These are phyloP conservation scores for Griposia aprilina DNA, from an alignment of 2,888 invertebrate species.

Conservation along the genomic window DNA sequence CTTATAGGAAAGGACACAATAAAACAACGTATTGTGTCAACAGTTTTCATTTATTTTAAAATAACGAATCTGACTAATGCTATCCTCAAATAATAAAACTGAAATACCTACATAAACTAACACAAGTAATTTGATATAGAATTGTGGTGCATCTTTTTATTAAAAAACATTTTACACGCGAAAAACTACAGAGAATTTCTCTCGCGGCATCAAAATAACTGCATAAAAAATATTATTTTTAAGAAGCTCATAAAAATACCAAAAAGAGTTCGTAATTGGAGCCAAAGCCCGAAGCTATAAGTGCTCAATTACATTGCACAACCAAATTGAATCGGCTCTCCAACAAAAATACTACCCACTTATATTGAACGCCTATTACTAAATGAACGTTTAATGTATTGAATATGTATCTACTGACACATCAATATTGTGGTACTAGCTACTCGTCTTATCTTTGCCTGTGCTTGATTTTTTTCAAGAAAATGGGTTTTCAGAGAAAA, in stretches of 20 bases:
- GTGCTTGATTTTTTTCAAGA: not conserved
- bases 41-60: not conserved
- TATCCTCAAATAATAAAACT: not conserved
- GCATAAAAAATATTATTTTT: conserved; percentile 34
- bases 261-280: conserved; percentile 45
- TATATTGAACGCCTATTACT: conserved; percentile 59
- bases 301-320: conserved; percentile 65
- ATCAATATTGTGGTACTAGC: conserved; percentile 25
- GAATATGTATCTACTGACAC: conserved; percentile 9
- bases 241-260: conserved; percentile 50
- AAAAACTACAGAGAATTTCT: not conserved
- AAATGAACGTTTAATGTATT: conserved; percentile 54
- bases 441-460: not conserved
- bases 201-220: conserved; percentile 12
- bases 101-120: not conserved
- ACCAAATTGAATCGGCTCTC: conserved; percentile 58
- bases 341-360: conserved; percentile 60
- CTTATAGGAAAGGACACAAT: not conserved
- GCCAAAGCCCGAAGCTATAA: conserved; percentile 35
- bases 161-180: not conserved
- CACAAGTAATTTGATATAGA: not conserved
- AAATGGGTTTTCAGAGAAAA: not conserved
- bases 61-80: not conserved
- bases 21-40: not conserved
- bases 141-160: not conserved